phyloP scores from a whole-genome alignment of 2,113 vertebrate species.

The Rhodinocichla rosea region DNA sequence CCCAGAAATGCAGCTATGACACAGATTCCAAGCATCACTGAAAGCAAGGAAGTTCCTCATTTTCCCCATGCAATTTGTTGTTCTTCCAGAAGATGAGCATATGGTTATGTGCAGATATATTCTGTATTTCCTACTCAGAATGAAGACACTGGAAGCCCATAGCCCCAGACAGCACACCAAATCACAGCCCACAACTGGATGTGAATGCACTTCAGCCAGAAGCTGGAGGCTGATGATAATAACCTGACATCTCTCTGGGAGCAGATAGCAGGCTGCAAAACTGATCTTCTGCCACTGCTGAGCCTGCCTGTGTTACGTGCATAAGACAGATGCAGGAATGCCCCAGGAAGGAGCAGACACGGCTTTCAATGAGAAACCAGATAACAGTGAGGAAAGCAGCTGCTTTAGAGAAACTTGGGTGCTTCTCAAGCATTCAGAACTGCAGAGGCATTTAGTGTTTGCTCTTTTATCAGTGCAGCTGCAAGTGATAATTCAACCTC shows the following conservation, averaged over 20 bases:
- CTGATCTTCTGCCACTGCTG: slow-evolving; percentile 33
- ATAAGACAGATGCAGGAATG: slow-evolving; percentile 68
- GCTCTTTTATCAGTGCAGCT: slow-evolving; percentile 78
- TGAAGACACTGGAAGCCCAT: neutral
- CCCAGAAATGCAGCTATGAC: neutral
- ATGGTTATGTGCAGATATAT: slow-evolving; percentile 6
- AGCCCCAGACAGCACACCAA: neutral
- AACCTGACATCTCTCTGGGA: neutral
- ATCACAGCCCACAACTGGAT: neutral
- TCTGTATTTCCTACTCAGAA: slow-evolving; percentile 42
- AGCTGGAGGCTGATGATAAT: slow-evolving; percentile 39
- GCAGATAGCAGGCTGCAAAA: slow-evolving; percentile 53
- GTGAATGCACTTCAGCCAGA: slow-evolving; percentile 50
- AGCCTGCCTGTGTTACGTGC: slow-evolving; percentile 63
- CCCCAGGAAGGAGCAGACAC: slow-evolving; percentile 54
- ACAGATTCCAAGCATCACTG: neutral
- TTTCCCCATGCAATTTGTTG: slow-evolving; percentile 7
- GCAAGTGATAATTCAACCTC: slow-evolving; percentile 72
- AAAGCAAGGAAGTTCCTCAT: neutral
- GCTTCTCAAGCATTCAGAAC: slow-evolving; percentile 57
- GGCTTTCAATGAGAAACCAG: slow-evolving; percentile 36
- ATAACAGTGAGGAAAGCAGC: slow-evolving; percentile 65
- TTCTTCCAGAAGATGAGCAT: neutral
- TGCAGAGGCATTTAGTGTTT: slow-evolving; percentile 64
- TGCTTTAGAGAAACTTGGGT: slow-evolving; percentile 65